Conservation (phyloP, 92 coral and sea anemone species). For the Palythoa grandis region DNA sequence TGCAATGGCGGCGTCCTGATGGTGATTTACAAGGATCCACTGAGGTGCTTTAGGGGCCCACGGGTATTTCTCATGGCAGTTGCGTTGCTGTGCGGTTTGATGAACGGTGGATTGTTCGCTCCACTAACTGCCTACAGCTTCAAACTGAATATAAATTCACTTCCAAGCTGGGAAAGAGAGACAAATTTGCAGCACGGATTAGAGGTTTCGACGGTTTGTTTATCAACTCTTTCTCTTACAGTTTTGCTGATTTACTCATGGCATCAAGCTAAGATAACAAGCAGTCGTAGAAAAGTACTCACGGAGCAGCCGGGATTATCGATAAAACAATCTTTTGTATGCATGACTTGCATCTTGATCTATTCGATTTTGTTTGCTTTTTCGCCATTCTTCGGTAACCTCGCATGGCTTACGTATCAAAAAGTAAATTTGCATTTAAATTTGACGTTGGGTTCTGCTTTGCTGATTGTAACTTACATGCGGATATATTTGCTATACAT, state of each 20-base stretch:
- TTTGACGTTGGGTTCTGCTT: conserved; percentile 15
- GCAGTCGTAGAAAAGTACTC: not conserved
- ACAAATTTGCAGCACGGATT: conserved; percentile 6
- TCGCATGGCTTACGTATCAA: conserved; percentile 25
- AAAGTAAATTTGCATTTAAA: conserved; percentile 29
- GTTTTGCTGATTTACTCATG: conserved; percentile 8
- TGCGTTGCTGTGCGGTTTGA: conserved; percentile 18
- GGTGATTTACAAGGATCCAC: conserved; percentile 29
- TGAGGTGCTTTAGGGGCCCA: conserved; percentile 9
- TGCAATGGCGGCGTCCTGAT: conserved; percentile 21
- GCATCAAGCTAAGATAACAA: conserved; percentile 9
- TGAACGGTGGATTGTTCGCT: not conserved
- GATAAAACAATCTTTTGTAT: not conserved
- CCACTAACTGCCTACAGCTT: conserved; percentile 22
- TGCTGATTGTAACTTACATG: not conserved
- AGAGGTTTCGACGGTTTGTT: not conserved
- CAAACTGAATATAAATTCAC: not conserved
- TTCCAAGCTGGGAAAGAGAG: not conserved
- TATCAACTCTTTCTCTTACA: conserved; percentile 20
- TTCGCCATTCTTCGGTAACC: not conserved
- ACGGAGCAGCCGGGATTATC: not conserved
- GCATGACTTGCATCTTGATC: not conserved
- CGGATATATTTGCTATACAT: conserved; percentile 15
- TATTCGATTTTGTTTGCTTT: conserved; percentile 18
- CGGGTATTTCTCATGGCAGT: conserved; percentile 13